Evolutionary conservation across 2,113 vertebrate species (phyloP), one percentile per base, ranked within the genome.

Genomic region (Pardalotus punctatus): DNA sequence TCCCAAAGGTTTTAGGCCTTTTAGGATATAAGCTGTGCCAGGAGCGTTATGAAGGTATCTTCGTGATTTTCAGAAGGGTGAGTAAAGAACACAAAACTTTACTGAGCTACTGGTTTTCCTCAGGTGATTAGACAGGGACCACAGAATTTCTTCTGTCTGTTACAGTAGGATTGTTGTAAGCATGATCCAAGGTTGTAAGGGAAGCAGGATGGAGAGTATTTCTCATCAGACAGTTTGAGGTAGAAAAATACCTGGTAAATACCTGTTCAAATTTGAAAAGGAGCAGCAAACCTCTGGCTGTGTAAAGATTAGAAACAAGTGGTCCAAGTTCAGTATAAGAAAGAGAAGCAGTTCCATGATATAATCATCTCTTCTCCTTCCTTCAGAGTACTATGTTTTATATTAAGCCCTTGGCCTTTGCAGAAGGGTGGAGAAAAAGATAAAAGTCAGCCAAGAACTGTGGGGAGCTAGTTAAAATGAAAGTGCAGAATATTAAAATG

Each of bases 11-110:
- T 77, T 81, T 36, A 38, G n/a, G 31, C 7, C 25, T 65, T 86
- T 56, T 42, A 61, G 29, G 25, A n/a, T 19, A 28, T n/a, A 66
- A 62, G 12, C 21, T 0, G 0, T 42, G 27, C 50, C 14, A 42
- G 33, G 17, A 65, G 7, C 5, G 12, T 62, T 47, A 57, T 66
- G 23, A 35, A 11, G 31, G 8, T 25, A 4, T 50, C 28, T 67
- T 62, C 5, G 3, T 36, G 25, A 25, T 60, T 84, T 84, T 72
- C 48, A 48, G 40, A 53, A 51, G n/a, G 18, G 9, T 47, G 42
- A 62, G 28, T 57, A 43, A 94, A 76, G 53, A 56, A 61, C 7
- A 29, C 28, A 66, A 47, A 69, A 48, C 7, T 43, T 83, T 53
- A 25, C 31, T 0, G 2, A 51, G 14, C 24, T 47, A 16, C 3